Evolutionary conservation across 2,113 vertebrate species (phyloP), one percentile per base, ranked within the genome.

Genomic region (Pseudorectes ferrugineus): DNA sequence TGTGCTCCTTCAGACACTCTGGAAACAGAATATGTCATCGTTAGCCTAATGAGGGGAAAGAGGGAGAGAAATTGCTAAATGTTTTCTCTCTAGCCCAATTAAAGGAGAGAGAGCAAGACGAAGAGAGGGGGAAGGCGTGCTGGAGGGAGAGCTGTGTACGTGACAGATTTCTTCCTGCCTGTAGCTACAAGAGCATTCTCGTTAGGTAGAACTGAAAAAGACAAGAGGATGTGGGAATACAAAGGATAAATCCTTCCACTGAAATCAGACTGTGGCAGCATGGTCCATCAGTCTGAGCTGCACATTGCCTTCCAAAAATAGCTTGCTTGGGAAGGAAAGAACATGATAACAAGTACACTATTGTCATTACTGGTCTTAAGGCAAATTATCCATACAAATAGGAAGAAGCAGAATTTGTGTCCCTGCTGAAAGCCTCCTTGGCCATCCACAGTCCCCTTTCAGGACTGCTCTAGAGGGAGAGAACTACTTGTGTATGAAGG

Each of bases 1-100:
- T 51, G 38, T 89, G 67, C 77, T 96, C 57, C 83, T 63, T 40
- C 91, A 92, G 85, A 88, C 61, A 76, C 36, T 78, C 71, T 88
- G 80, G 71, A 93, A 95, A 84, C 82, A 72, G 59, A 86, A 76
- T 94, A 48, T 89, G 43, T 93, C 73, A 80, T 92, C 7, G 46
- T 91, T 94, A 95, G 70, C 71, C 68, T 97, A 97, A 96, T 88
- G 93, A 95, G 79, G 68, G 61, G 84, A 83, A 95, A 85, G 79
- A 66, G 33, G 68, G 68, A 79, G 86, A 93, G 57, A 85, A 74
- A 84, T 89, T 92, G 33, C 77, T 93, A 95, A 97, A 91, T 96
- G 71, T 77, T 96, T 96, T 94, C 78, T 93, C 74, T 90, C 65
- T 85, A 88, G 71, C 54, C 88, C 91, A 95, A 85, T 85, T 93